Conservation (phyloP, 2,113 vertebrate species). For the Podarcis raffonei region DNA sequence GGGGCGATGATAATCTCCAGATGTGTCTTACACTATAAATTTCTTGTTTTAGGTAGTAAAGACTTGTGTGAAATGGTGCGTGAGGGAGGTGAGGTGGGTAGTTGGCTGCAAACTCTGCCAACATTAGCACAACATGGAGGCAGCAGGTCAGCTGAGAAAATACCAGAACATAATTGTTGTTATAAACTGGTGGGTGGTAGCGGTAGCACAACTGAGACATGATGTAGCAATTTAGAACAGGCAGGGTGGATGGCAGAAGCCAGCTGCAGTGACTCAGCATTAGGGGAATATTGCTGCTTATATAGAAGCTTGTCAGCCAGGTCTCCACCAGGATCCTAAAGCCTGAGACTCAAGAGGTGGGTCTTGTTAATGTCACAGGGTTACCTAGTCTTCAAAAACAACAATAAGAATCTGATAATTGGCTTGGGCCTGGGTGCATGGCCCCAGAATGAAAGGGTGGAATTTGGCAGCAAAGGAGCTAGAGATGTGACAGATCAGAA, state of each 20-base stretch:
- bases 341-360: neutral
- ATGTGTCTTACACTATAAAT: too few species aligned
- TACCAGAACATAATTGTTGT: neutral
- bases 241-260: neutral
- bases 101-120: neutral
- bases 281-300: neutral
- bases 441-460: neutral
- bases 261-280: conserved; percentile 46
- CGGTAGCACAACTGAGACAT: neutral
- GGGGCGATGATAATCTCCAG: too few species aligned
- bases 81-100: neutral
- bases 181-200: neutral
- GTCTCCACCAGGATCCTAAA: too few species aligned
- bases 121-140: too few species aligned
- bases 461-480: neutral
- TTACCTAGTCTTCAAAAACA: neutral
- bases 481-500: neutral
- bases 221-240: neutral
- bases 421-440: too few species aligned
- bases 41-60: neutral
- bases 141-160: neutral
- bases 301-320: neutral
- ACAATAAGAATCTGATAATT: neutral
- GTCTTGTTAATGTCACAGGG: neutral
- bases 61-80: neutral